Evolutionary conservation across 2,113 vertebrate genomes (phyloP).

Genomic region (Nesogale talazaci): DNA sequence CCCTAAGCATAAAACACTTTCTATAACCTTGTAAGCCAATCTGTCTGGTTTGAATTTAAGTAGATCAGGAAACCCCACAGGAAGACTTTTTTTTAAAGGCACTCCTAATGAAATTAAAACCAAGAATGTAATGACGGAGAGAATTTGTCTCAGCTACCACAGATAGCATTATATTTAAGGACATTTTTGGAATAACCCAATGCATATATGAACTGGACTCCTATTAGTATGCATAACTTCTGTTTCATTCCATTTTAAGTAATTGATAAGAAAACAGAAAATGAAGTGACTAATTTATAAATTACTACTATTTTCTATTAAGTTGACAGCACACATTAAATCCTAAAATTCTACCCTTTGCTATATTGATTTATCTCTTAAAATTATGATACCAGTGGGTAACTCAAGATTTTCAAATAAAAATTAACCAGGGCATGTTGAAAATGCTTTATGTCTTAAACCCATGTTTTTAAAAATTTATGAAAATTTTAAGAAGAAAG

Average conservation of each 20-base stretch:
- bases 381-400: neutral
- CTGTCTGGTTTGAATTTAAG: too few species aligned
- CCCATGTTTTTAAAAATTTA: neutral
- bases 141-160: too few species aligned
- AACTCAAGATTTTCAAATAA: conserved; percentile 24
- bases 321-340: neutral
- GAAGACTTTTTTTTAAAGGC: too few species aligned
- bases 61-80: too few species aligned
- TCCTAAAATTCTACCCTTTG: neutral
- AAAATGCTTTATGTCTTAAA: conserved; percentile 23
- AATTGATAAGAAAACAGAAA: conserved; percentile 6
- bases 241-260: neutral
- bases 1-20: too few species aligned
- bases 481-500: neutral
- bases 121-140: too few species aligned
- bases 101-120: too few species aligned
- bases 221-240: neutral
- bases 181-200: too few species aligned
- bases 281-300: conserved; percentile 6
- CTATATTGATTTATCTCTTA: neutral
- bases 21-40: too few species aligned
- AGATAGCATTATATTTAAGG: too few species aligned
- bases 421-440: neutral
- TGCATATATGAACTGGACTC: too few species aligned
- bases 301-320: neutral